These are phyloP conservation scores for Malurus cyaneus DNA, from an alignment of 2,113 vertebrate species.

Conservation along the genomic window DNA sequence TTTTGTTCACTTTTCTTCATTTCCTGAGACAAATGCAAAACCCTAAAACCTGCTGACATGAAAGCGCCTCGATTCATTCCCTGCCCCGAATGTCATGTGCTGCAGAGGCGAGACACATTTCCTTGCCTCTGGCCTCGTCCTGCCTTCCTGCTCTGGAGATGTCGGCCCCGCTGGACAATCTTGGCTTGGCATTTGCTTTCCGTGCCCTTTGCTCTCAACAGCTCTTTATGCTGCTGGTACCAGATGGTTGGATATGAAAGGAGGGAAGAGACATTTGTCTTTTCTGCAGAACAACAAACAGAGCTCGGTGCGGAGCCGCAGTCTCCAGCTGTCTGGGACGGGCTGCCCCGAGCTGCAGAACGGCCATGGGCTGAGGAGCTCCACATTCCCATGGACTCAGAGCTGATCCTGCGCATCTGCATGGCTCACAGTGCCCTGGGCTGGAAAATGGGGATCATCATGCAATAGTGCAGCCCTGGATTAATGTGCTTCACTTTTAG, in stretches of 20 bases:
- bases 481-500: background rate
- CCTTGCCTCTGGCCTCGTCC: slow-evolving; percentile 38
- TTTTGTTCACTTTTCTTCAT: background rate
- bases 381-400: background rate
- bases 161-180: background rate
- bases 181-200: slow-evolving; percentile 31
- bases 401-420: too few species aligned
- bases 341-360: background rate
- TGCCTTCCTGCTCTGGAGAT: slow-evolving; percentile 7
- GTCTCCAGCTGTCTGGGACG: background rate
- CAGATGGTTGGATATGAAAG: background rate
- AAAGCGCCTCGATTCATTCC: background rate
- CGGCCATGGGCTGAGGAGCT: background rate
- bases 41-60: background rate
- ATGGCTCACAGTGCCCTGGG: too few species aligned
- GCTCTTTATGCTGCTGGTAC: background rate
- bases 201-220: background rate
- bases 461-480: too few species aligned
- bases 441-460: too few species aligned
- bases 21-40: background rate
- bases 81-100: slow-evolving; percentile 6
- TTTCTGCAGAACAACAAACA: slow-evolving; percentile 22
- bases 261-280: slow-evolving; percentile 9
- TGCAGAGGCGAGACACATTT: slow-evolving; percentile 26
- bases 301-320: background rate